These are phyloP conservation scores for Sthenelais limicola DNA, from an alignment of 2,888 invertebrate species.

Conservation along the genomic window DNA sequence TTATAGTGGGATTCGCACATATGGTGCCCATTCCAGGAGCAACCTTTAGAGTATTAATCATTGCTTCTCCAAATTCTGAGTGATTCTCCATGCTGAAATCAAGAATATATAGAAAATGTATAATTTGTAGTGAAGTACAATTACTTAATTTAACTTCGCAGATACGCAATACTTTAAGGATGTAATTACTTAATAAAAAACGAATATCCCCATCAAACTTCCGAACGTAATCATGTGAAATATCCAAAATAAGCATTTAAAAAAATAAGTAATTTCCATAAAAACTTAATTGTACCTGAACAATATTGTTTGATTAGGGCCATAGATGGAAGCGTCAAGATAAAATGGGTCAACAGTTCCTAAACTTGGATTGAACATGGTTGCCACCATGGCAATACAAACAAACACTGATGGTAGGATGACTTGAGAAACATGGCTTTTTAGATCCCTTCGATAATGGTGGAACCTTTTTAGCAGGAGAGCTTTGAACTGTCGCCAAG, in stretches of 20 bases:
- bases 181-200: too few relatives aligned
- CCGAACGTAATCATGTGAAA: too few relatives aligned
- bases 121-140: too few relatives aligned
- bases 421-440: conserved; percentile 64
- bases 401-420: conserved; percentile 71
- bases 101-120: conserved; percentile 10
- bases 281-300: too few relatives aligned
- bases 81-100: conserved; percentile 49
- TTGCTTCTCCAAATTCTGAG: conserved; percentile 42
- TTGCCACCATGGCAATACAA: conserved; percentile 61
- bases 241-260: too few relatives aligned
- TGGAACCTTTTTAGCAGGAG: conserved; percentile 70
- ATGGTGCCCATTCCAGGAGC: neutral
- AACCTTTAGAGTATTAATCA: conserved; percentile 49
- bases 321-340: conserved; percentile 21
- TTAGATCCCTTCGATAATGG: conserved; percentile 70
- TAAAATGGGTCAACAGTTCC: neutral
- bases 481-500: conserved; percentile 59
- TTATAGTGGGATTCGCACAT: neutral
- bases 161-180: too few relatives aligned
- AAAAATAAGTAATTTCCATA: too few relatives aligned
- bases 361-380: conserved; percentile 60
- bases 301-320: conserved; percentile 8
- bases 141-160: too few relatives aligned
- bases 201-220: too few relatives aligned